A percentile compares a stretch with the other conserved stretches of the same genome.
Evolutionary conservation across 1,140 invertebrate genomes (phyloP).

Genomic region (Anastatus disparis): DNA sequence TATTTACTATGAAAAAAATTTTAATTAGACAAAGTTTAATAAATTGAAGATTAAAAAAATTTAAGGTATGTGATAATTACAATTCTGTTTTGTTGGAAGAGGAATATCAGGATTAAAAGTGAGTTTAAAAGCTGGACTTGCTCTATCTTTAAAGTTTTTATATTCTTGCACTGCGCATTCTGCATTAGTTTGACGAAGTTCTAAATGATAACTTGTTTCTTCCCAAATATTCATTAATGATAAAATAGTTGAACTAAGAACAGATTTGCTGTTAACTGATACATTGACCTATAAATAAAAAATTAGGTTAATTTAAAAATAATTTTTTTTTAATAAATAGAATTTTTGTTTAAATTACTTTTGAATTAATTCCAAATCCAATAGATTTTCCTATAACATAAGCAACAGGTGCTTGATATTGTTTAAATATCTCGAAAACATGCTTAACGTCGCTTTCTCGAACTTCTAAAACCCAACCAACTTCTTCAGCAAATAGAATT

Average conservation of each 20-base stretch:
- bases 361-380: conserved; percentile 75
- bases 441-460: conserved; percentile 66
- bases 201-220: conserved; percentile 92
- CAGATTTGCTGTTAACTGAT: conserved; percentile 69
- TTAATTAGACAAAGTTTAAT: conserved; percentile 22
- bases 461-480: conserved; percentile 92
- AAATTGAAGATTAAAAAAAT: conserved; percentile 15
- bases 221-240: conserved; percentile 89
- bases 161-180: conserved; percentile 85
- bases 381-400: conserved; percentile 77
- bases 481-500: conserved; percentile 89
- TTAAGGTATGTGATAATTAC: conserved; percentile 23
- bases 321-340: conserved; percentile 1
- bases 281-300: conserved; percentile 67
- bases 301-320: too few relatives aligned
- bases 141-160: conserved; percentile 68
- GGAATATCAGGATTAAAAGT: conserved; percentile 75
- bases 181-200: conserved; percentile 83
- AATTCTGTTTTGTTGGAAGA: conserved; percentile 54
- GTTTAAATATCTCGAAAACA: conserved; percentile 73
- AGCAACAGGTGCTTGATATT: conserved; percentile 74
- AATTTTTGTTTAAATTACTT: conserved; percentile 54
- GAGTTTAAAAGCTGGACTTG: conserved; percentile 74
- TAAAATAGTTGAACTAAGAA: conserved; percentile 75
- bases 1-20: conserved; percentile 55